phyloP scores from a whole-genome alignment of 2,888 invertebrate species.

The Eilema caniola region DNA sequence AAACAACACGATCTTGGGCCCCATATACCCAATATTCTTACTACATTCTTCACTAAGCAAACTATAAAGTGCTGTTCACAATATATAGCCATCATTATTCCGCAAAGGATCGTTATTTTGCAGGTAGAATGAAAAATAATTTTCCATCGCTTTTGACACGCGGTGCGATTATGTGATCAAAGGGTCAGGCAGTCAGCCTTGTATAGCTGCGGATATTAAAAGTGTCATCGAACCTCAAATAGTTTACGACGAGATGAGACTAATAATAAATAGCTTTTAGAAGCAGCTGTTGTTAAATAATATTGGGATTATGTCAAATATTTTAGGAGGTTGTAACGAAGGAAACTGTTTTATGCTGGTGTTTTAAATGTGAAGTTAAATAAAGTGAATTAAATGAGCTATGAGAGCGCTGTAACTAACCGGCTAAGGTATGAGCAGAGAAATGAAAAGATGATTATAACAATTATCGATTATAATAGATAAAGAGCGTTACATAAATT shows the following conservation, averaged over 20 bases:
- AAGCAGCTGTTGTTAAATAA: neutral
- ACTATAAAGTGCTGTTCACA: conserved; percentile 3
- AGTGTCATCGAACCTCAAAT: conserved; percentile 24
- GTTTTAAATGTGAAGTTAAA: too few relatives aligned
- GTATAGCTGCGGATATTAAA: conserved; percentile 49
- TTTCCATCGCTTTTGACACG: conserved; percentile 47
- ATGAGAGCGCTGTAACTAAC: too few relatives aligned
- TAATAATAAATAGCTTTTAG: conserved; percentile 16
- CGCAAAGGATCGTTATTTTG: conserved; percentile 29
- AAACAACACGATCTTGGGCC: neutral
- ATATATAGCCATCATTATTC: conserved; percentile 32
- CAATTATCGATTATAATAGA: too few relatives aligned
- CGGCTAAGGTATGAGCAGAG: too few relatives aligned
- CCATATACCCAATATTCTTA: neutral
- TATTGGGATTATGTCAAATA: neutral
- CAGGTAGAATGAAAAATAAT: conserved; percentile 47
- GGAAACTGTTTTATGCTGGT: too few relatives aligned
- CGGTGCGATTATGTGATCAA: conserved; percentile 49
- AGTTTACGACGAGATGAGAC: conserved; percentile 20
- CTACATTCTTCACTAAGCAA: neutral
- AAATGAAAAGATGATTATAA: too few relatives aligned
- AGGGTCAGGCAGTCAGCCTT: conserved; percentile 35
- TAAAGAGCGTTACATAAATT: too few relatives aligned
- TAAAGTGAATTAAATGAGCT: too few relatives aligned
- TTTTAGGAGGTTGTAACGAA: too few relatives aligned